Evolutionary conservation across 2,888 invertebrate species (phyloP), one percentile per base, ranked within the genome.

Genomic region (Syrista parreyssii): DNA sequence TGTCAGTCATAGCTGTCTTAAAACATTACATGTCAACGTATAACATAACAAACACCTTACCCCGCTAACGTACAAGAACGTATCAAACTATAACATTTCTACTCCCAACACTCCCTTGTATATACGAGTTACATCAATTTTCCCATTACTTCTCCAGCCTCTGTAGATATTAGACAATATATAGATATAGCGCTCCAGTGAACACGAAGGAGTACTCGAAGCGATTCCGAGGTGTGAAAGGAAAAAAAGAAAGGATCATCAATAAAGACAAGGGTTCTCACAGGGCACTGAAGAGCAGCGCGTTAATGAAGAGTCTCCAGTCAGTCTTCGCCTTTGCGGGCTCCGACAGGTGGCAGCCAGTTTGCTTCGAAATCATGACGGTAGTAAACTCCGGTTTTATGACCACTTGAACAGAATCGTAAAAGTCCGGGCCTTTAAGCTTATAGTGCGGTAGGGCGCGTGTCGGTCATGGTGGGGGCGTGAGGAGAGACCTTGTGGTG

Each of bases 371-470:
- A 91, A 91, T 91, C 91, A 91, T 91, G 91, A 91, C 92, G 92
- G 92, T 90, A 91, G 92, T 93, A 91, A 92, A 93, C 92, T 92
- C 90, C 91, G 91, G 92, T 93, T 93, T 93, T 93, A 93, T 92
- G 92, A 92, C 91, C 92, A 92, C 93, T 93, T 93, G 92, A 93
- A 92, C 90, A 91, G 91, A 92, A 92, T 93, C 93, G 92, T 93
- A 93, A 93, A 93, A 92, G 93, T 93, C 93, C 91, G 90, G 91
- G 89, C 90, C 90, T 91, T 89, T 90, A 89, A 91, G 91, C 91
- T 89, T 87, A 87, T 87, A 85, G 86, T 84, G 83, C 85, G 85
- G 88, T 88, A 87, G 90, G 91, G 90, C 91, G 91, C 91, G 91
- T 91, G 91, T 90, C 90, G 88, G 88, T 88, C 89, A 90, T 87